Conservation (phyloP, 2,797 vertebrate species). For the Luscinia megarhynchos region DNA sequence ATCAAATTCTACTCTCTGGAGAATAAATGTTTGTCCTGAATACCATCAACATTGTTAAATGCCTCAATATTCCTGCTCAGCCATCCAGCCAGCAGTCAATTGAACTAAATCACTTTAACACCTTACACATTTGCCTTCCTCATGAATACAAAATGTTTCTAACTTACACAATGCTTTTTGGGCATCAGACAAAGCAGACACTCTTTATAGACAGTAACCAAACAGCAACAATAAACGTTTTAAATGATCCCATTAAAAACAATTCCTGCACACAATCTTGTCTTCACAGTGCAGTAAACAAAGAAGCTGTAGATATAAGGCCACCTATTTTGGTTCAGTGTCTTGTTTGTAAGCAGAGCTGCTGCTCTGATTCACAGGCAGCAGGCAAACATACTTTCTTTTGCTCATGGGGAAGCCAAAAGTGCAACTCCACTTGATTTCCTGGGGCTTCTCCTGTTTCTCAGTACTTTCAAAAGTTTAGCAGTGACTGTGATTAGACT, state of each 20-base stretch:
- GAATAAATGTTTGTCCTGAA: constrained; percentile 86
- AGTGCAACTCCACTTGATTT: not conserved
- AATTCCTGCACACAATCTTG: constrained; percentile 44
- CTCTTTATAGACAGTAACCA: constrained; percentile 62
- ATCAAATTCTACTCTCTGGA: constrained; percentile 86
- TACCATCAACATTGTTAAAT: constrained; percentile 86
- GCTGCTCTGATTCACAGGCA: not conserved
- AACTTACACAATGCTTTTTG: constrained; percentile 67
- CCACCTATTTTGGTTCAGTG: constrained; percentile 14
- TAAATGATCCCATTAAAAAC: constrained; percentile 63
- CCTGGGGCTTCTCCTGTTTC: not conserved
- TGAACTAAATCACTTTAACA: constrained; percentile 82
- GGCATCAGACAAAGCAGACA: constrained; percentile 57
- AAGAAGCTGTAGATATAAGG: constrained; percentile 2
- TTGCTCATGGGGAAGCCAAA: not conserved
- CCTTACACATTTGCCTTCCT: constrained; percentile 77
- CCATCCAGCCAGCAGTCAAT: constrained; percentile 85
- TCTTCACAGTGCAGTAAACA: constrained; percentile 45
- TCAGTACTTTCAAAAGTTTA: not conserved
- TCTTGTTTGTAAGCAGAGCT: constrained; percentile 38
- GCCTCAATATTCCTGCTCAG: constrained; percentile 84
- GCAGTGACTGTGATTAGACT: not conserved
- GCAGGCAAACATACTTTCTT: not conserved
- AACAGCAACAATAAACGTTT: constrained; percentile 59
- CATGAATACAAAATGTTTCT: constrained; percentile 80